A percentile compares a stretch with the other conserved stretches of the same genome.
phyloP scores from a whole-genome alignment of 2,888 invertebrate species.

The Habrosyne pyritoides region DNA sequence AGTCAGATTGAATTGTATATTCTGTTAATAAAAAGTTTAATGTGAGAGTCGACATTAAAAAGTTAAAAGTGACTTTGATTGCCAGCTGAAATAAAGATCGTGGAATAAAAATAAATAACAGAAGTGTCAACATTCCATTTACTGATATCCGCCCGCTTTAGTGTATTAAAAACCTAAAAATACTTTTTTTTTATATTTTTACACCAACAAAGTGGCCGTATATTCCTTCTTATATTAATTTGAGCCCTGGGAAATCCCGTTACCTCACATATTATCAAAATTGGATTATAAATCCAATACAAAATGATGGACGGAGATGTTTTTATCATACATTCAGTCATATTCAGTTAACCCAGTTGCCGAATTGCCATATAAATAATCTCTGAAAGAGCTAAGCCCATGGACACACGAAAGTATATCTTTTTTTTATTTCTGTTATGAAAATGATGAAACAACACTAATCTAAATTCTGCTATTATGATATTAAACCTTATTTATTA shows the following conservation, averaged over 20 bases:
- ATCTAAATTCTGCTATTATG: no score
- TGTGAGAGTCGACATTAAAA: background rate
- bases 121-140: conserved; percentile 5
- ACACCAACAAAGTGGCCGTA: background rate
- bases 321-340: conserved; percentile 43
- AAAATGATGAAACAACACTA: no score
- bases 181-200: conserved; percentile 25
- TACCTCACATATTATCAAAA: conserved; percentile 39
- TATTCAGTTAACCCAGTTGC: conserved; percentile 61
- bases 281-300: conserved; percentile 42
- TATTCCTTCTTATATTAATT: background rate
- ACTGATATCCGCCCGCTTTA: conserved; percentile 5
- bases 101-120: background rate
- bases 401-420: background rate
- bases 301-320: conserved; percentile 49
- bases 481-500: no score
- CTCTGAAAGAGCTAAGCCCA: conserved; percentile 10
- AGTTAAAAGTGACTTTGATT: background rate
- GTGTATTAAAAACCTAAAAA: background rate
- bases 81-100: background rate
- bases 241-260: conserved; percentile 33
- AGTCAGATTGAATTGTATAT: no score
- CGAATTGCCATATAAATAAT: conserved; percentile 31
- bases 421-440: background rate
- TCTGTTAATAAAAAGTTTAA: no score